phyloP scores from a whole-genome alignment of 1,140 invertebrate genomes.

The Drosophila rhopaloa region DNA sequence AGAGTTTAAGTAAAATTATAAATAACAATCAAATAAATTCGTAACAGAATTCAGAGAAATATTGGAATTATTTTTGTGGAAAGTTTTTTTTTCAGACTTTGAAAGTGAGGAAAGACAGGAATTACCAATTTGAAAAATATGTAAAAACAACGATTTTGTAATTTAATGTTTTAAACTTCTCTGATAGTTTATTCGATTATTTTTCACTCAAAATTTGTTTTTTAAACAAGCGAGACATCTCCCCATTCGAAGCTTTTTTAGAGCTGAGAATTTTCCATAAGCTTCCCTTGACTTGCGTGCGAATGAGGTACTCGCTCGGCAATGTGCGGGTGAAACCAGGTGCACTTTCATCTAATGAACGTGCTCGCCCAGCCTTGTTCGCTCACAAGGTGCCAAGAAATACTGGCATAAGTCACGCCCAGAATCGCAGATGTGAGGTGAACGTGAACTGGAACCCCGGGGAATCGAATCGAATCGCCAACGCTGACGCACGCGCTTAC shows the following conservation, averaged over 20 bases:
- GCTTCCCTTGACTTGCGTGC: slow-evolving; percentile 2
- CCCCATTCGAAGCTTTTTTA: slow-evolving; percentile 12
- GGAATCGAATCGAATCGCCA: slow-evolving; percentile 11
- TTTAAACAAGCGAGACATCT: not conserved
- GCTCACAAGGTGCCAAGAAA: slow-evolving; percentile 34
- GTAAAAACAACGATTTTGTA: too few species aligned
- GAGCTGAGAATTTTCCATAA: slow-evolving; percentile 30
- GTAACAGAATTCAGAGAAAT: not conserved
- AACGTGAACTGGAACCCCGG: slow-evolving; percentile 10
- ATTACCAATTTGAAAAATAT: too few species aligned
- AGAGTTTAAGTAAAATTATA: slow-evolving; percentile 7
- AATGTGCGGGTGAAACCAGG: slow-evolving; percentile 49
- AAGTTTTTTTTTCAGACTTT: too few species aligned
- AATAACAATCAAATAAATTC: slow-evolving; percentile 6
- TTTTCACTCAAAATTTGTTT: too few species aligned
- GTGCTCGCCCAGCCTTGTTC: slow-evolving; percentile 60
- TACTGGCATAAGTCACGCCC: slow-evolving; percentile 52
- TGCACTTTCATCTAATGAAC: slow-evolving; percentile 54
- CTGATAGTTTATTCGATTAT: too few species aligned
- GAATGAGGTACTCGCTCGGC: slow-evolving; percentile 6
- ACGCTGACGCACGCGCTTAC: slow-evolving; percentile 71
- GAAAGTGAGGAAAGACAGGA: too few species aligned
- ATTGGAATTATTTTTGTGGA: too few species aligned
- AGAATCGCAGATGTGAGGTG: slow-evolving; percentile 39
- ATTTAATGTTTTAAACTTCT: too few species aligned